phyloP scores from a whole-genome alignment of 1,140 invertebrate genomes.

The Ceratina australensis region DNA sequence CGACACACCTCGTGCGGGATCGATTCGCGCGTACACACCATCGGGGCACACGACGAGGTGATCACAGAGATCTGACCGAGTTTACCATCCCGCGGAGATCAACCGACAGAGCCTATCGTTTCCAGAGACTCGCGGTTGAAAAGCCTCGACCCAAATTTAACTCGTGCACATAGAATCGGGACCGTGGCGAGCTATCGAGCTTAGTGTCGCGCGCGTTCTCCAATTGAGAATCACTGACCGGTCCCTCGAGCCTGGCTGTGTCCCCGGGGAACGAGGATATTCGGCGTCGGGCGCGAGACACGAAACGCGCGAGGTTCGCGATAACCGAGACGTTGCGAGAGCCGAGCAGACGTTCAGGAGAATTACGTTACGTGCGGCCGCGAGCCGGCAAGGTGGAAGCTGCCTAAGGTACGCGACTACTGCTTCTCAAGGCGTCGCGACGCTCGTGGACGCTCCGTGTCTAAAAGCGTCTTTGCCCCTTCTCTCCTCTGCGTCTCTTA shows the following conservation, averaged over 20 bases:
- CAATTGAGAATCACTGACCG: slow-evolving; percentile 17
- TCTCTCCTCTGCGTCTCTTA: slow-evolving; percentile 61
- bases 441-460: slow-evolving; percentile 75
- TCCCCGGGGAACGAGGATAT: neutral
- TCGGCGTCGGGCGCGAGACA: neutral
- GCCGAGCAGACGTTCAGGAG: slow-evolving; percentile 24
- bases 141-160: slow-evolving; percentile 23
- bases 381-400: slow-evolving; percentile 77
- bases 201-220: neutral
- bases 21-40: neutral
- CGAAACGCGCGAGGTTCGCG: neutral
- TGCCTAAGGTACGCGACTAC: slow-evolving; percentile 77
- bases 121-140: neutral
- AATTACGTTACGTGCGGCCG: slow-evolving; percentile 58
- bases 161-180: slow-evolving; percentile 9
- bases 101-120: neutral
- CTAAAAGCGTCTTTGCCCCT: slow-evolving; percentile 77
- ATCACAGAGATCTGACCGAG: neutral
- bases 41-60: no score
- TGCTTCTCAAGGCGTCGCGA: slow-evolving; percentile 75
- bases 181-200: neutral
- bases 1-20: neutral
- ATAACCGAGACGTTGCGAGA: slow-evolving; percentile 5
- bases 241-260: neutral
- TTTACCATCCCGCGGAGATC: no score